Evolutionary conservation across 2,888 invertebrate genomes (phyloP), one percentile per base, ranked within the genome.

Genomic region (Andrena trimmerana): DNA sequence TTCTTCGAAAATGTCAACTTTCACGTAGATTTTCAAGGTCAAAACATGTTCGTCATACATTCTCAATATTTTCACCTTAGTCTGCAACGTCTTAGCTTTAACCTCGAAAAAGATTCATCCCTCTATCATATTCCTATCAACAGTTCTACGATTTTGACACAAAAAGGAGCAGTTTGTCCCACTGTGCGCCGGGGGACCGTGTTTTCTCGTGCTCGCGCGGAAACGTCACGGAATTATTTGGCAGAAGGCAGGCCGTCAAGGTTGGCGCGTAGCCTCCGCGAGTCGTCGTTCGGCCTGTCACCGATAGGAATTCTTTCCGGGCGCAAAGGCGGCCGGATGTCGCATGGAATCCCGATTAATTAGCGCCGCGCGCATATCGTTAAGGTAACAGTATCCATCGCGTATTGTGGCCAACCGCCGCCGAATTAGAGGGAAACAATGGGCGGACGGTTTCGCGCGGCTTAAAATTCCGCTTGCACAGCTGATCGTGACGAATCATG

Each of bases 401-500:
- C 57, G 68, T 62, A 70, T 70, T 50, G 73, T 69, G 62, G 60
- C 77, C 24, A 77, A 59, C 66, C 70, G 76, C 10, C 60, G 76
- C 68, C 72, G 66, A 80, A 83, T 83, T 73, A 50, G 65, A 80
- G 66, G 50, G 76, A 73, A 80, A 84, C 83, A 84, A 80, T 83
- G 74, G 77, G 57, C 33, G 24, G 52, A 16, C 7, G n/a, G 20
- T n/a, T 68, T 54, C 59, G 20, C 59, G 29, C 73, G 29, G 73
- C 84, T 87, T 85, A 70, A 85, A 89, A 84, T 82, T 86, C 76
- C 77, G 73, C 59, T 60, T 85, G 6, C 75, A 74, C 86, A 86
- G 88, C 84, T 88, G 86, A 86, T 89, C 87, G 67, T 85, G 89
- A 87, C 84, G 86, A 88, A 77, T 87, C 81, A 68, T 76, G 72